Base-by-base conservation (phyloP, 2,797 vertebrate genomes). In the Sebastes reedi region DNA sequence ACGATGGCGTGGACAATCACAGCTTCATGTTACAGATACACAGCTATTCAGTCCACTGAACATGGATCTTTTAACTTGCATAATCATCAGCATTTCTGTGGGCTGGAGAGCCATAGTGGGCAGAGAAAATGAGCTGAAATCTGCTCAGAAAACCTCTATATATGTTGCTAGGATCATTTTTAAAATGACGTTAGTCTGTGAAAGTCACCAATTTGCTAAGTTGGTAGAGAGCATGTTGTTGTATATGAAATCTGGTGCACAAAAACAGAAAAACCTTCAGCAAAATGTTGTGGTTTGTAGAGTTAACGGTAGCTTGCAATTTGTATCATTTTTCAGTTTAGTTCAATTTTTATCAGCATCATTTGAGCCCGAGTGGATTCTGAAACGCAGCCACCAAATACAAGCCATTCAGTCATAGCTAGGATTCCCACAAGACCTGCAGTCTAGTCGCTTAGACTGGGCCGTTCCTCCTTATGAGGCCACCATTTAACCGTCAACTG, bases 31-130 rank as follows among this genome's bases (percentile, higher is more conserved):
- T 84, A 77, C 60, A 83, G 81, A 82, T 75, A 46, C 70, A 42
- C 71, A 34, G 72, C 77, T 71, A 12, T 77, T 74, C 7, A 30
- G 67, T 74, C 56, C 80, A 79, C 66, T 88, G 77, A 87, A 68
- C 62, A 29, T 59, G 55, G 22, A 89, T 89, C 88, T 85, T 85
- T 87, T 75, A 80, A 50, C 77, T 87, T 84, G 64, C 22, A 84
- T 90, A 83, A 83, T 89, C 85, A 81, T 87, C 79, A 87, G 46
- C 68, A 54, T n/a, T 67, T 73, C 55, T 82, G 79, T 76, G 54
- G 70, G 79, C 75, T 79, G 54, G 3, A 67, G 46, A 83, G 58
- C 10, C 69, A 39, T 10, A 12, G 34, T 25, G 50, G 70, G 75
- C 65, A 60, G 36, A 76, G 66, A 39, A 89, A 82, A 84, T 83